Conservation (phyloP, 2,797 vertebrate species). For the Champsocephalus esox region DNA sequence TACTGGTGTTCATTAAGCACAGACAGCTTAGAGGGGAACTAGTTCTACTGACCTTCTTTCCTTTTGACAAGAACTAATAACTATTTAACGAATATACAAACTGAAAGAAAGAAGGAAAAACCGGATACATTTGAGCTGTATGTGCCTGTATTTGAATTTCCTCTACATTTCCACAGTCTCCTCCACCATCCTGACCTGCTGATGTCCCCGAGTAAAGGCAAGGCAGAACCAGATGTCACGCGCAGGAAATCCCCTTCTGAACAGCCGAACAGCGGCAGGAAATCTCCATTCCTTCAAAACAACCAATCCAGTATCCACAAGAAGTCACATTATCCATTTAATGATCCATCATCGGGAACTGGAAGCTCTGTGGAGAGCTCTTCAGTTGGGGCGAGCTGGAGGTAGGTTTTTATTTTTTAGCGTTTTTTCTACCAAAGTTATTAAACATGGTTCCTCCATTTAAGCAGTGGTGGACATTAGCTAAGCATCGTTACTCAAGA, state of each 20-base stretch:
- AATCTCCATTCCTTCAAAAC: constrained; percentile 28
- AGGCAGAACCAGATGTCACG: constrained; percentile 63
- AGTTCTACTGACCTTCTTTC: too few relatives aligned
- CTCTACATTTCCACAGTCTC: constrained; percentile 53
- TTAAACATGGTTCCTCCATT: constrained; percentile 13
- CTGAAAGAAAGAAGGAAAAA: too few relatives aligned
- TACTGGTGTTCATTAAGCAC: too few relatives aligned
- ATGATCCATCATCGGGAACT: constrained; percentile 83
- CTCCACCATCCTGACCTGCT: constrained; percentile 80
- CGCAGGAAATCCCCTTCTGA: constrained; percentile 54
- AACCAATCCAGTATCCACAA: constrained; percentile 61
- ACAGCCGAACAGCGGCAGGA: constrained; percentile 43
- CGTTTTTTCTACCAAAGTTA: not conserved
- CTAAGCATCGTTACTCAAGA: too few relatives aligned
- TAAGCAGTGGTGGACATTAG: constrained; percentile 5
- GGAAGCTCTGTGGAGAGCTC: constrained; percentile 76
- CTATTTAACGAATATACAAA: too few relatives aligned
- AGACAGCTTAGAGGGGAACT: too few relatives aligned
- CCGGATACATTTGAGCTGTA: not conserved
- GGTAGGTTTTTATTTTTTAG: constrained; percentile 40
- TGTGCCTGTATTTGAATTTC: fast-evolving
- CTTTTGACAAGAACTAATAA: too few relatives aligned
- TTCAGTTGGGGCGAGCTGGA: constrained; percentile 68
- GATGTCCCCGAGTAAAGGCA: constrained; percentile 75
- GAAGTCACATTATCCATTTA: constrained; percentile 80